Percentiles rank a stretch among this genome's conserved stretches.
Evolutionary conservation across 2,797 vertebrate species (phyloP).

Genomic region (Melanotaenia maccullochi): DNA sequence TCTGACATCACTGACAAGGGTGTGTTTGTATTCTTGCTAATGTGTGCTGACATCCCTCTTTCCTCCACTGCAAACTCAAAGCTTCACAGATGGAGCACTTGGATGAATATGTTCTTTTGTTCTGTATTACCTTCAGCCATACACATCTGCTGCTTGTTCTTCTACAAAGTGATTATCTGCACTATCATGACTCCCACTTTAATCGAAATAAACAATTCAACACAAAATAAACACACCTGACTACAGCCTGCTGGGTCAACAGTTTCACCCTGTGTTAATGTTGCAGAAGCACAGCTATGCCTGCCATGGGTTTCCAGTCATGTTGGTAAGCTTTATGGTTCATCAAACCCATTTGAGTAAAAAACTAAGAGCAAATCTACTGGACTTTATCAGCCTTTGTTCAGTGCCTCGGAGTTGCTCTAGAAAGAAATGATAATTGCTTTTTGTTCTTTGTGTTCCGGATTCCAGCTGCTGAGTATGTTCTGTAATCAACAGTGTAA

Average conservation of each 20-base stretch:
- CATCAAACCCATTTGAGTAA: constrained; percentile 30
- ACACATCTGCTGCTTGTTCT: constrained; percentile 2
- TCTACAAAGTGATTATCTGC: background rate
- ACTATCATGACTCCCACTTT: constrained; percentile 7
- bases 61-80: background rate
- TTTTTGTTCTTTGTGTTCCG: background rate
- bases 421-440: constrained; percentile 18
- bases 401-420: constrained; percentile 27
- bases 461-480: background rate
- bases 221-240: constrained; percentile 16
- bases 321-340: constrained; percentile 37
- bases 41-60: background rate
- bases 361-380: constrained; percentile 43
- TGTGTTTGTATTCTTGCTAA: background rate
- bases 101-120: background rate
- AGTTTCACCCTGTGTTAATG: constrained; percentile 12
- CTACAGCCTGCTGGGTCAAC: constrained; percentile 28
- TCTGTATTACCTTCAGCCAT: background rate
- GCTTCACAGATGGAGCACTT: background rate
- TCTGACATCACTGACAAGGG: constrained; percentile 8
- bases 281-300: constrained; percentile 7
- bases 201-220: constrained; percentile 11
- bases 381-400: constrained; percentile 38
- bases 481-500: background rate
- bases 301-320: constrained; percentile 23